Evolutionary conservation across 2,113 vertebrate genomes (phyloP).

Genomic region (Entelurus aequoreus): DNA sequence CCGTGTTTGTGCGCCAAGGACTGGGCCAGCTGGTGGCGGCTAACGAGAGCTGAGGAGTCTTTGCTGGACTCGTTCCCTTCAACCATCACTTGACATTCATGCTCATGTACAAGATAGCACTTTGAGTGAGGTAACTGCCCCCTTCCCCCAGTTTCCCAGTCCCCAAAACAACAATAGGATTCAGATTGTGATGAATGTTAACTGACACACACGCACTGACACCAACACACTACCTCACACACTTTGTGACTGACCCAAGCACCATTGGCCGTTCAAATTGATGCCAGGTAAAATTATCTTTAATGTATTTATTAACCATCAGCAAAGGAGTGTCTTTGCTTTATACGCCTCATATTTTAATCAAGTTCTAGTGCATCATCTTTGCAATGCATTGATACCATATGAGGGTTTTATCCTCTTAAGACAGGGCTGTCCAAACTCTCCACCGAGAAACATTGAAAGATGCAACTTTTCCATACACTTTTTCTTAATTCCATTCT

Average conservation of each 20-base stretch:
- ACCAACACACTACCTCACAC: constrained; percentile 78
- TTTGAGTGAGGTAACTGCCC: constrained; percentile 52
- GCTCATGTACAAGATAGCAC: constrained; percentile 59
- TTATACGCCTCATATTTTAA: constrained; percentile 10
- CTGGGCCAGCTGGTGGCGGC: constrained; percentile 93
- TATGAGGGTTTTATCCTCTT: too few relatives aligned
- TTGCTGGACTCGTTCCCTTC: constrained; percentile 35
- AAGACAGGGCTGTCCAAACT: too few relatives aligned
- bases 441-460: too few relatives aligned
- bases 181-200: constrained; percentile 60
- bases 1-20: constrained; percentile 90
- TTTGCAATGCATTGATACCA: constrained; percentile 4
- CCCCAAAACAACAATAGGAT: constrained; percentile 21
- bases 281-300: not conserved
- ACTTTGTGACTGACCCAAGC: constrained; percentile 39
- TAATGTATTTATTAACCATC: not conserved
- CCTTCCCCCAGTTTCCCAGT: not conserved
- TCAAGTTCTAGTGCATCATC: constrained; percentile 2
- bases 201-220: constrained; percentile 66
- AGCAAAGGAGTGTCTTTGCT: constrained; percentile 18
- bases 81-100: constrained; percentile 47
- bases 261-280: constrained; percentile 9
- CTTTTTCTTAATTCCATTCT: too few relatives aligned
- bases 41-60: constrained; percentile 81
- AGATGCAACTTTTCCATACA: too few relatives aligned